A percentile compares a stretch with the other conserved stretches of the same genome.
These are phyloP conservation scores for Drosophila robusta DNA, from an alignment of 2,888 invertebrate genomes.

Conservation along the genomic window DNA sequence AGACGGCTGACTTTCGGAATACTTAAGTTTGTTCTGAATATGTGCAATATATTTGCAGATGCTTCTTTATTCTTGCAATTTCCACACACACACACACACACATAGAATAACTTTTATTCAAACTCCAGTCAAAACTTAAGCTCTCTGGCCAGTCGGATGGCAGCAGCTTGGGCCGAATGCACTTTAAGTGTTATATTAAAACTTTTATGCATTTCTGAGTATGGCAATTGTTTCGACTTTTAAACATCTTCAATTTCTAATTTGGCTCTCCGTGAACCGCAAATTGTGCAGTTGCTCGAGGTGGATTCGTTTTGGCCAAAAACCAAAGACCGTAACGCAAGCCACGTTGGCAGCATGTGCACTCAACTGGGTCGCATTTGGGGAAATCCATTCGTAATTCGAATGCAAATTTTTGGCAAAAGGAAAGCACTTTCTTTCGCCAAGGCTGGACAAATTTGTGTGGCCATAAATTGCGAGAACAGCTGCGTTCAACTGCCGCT, in stretches of 20 bases:
- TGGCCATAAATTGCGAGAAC: slow-evolving; percentile 63
- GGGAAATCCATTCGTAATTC: slow-evolving; percentile 64
- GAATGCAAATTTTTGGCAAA: slow-evolving; percentile 72
- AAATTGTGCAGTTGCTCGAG: slow-evolving; percentile 17
- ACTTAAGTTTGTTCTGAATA: background rate
- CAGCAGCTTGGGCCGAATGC: slow-evolving; percentile 12
- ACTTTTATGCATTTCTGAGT: slow-evolving; percentile 23
- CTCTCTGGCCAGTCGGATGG: background rate
- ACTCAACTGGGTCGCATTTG: slow-evolving; percentile 48
- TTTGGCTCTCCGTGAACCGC: slow-evolving; percentile 30
- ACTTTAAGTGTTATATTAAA: slow-evolving; percentile 30
- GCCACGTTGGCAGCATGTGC: slow-evolving; percentile 69
- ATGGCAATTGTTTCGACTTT: slow-evolving; percentile 35
- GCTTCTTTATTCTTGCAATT: background rate
- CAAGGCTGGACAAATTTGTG: slow-evolving; percentile 48
- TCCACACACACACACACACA: background rate
- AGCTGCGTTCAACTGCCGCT: slow-evolving; percentile 59
- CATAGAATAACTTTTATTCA: background rate
- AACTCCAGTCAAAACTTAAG: background rate
- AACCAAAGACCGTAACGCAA: slow-evolving; percentile 19
- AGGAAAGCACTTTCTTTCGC: slow-evolving; percentile 38
- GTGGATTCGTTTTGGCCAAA: slow-evolving; percentile 12
- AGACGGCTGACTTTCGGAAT: background rate
- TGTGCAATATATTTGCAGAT: background rate
- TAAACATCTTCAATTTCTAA: slow-evolving; percentile 52